phyloP scores from a whole-genome alignment of 2,888 invertebrate species.

The Epinotia nisella region DNA sequence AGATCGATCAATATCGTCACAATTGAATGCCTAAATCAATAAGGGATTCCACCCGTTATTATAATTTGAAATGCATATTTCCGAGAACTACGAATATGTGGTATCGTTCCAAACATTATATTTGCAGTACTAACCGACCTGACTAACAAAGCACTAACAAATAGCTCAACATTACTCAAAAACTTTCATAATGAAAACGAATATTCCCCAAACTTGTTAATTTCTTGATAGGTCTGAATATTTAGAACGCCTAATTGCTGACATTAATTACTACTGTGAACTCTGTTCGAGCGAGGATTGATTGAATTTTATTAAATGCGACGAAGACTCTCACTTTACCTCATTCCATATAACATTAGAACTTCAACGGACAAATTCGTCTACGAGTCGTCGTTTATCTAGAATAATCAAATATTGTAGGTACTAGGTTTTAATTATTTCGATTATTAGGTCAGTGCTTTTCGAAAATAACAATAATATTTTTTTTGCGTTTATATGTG shows the following conservation, averaged over 20 bases:
- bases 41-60: background rate
- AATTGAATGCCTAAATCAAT: background rate
- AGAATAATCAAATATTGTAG: too few species aligned
- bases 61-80: background rate
- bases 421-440: too few species aligned
- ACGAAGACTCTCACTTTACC: slow-evolving; percentile 2
- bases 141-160: slow-evolving; percentile 16
- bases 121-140: background rate
- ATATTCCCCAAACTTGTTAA: slow-evolving; percentile 26
- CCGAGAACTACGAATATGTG: background rate
- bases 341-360: too few species aligned
- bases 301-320: slow-evolving; percentile 13
- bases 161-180: slow-evolving; percentile 15
- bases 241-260: slow-evolving; percentile 32
- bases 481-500: too few species aligned
- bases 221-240: slow-evolving; percentile 32
- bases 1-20: too few species aligned
- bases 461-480: too few species aligned
- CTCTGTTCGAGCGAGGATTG: slow-evolving; percentile 15
- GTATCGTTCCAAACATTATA: background rate
- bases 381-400: too few species aligned
- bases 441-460: too few species aligned
- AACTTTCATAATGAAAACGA: slow-evolving; percentile 36
- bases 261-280: slow-evolving; percentile 30
- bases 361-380: too few species aligned